Percentiles rank a stretch among this genome's conserved stretches.
Evolutionary conservation across 1,140 invertebrate genomes (phyloP).

Genomic region (Bombus waltoni): DNA sequence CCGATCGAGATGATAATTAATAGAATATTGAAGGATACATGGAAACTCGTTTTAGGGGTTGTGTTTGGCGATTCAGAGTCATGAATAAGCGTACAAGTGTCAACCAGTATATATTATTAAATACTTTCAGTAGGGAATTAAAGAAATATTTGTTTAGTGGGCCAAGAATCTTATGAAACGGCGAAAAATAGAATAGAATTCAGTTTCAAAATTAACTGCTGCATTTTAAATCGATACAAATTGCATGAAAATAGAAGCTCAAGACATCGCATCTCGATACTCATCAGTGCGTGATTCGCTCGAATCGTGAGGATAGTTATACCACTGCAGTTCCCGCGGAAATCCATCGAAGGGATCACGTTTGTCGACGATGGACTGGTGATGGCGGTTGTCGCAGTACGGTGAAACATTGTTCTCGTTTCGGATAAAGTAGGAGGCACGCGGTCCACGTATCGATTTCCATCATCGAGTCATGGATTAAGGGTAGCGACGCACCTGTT

Average conservation of each 20-base stretch:
- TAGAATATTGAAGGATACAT: not conserved
- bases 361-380: no score
- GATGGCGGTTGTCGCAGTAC: not conserved
- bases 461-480: conserved; percentile 31
- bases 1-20: conserved; percentile 72
- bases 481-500: conserved; percentile 41
- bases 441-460: conserved; percentile 13
- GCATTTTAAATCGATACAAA: not conserved
- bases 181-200: not conserved
- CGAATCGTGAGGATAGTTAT: not conserved
- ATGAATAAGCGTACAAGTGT: no score
- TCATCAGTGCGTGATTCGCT: not conserved
- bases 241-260: not conserved
- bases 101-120: no score
- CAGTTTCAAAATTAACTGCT: not conserved
- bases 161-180: not conserved
- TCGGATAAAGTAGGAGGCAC: conserved; percentile 1
- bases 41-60: not conserved
- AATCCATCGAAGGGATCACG: not conserved
- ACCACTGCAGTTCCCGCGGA: not conserved
- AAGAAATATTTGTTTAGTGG: not conserved
- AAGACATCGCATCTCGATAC: not conserved
- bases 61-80: not conserved
- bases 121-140: no score
- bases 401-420: conserved; percentile 15